Evolutionary conservation across 2,888 invertebrate genomes (phyloP).

Genomic region (Drosophila mulleri): DNA sequence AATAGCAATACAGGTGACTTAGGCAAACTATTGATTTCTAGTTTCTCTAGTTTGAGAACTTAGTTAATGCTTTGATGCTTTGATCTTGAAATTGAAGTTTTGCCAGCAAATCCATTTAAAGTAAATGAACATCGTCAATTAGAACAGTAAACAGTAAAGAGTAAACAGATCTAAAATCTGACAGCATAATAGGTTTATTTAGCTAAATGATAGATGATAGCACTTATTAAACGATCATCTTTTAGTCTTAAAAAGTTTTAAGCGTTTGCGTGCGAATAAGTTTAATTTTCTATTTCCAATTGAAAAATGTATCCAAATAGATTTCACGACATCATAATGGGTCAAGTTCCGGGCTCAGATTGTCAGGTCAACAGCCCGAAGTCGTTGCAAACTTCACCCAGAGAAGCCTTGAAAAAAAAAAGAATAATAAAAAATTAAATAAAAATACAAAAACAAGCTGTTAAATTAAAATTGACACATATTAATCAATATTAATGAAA

Average conservation of each 20-base stretch:
- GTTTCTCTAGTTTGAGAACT: not conserved
- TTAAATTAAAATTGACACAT: not conserved
- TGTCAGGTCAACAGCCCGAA: constrained; percentile 9
- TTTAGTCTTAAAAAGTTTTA: not conserved
- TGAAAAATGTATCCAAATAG: constrained; percentile 8
- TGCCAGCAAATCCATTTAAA: constrained; percentile 3
- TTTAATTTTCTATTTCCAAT: not conserved
- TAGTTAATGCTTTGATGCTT: no score
- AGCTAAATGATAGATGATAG: constrained; percentile 7
- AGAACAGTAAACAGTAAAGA: not conserved
- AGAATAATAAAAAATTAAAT: not conserved
- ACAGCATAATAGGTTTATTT: constrained; percentile 9
- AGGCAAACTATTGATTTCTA: not conserved
- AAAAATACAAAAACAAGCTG: not conserved
- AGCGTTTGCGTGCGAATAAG: constrained; percentile 7
- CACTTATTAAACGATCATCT: not conserved
- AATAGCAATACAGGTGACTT: not conserved
- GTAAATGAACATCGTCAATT: not conserved
- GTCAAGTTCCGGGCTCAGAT: not conserved
- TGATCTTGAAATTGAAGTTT: no score
- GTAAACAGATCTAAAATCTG: constrained; percentile 6
- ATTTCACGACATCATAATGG: constrained; percentile 10
- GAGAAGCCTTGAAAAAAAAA: constrained; percentile 6
- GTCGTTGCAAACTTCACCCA: constrained; percentile 2
- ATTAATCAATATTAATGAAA: not conserved